Conservation (phyloP, 2,113 vertebrate genomes). For the rabbit (Oryctolagus cuniculus) region mOryCun1.1 NC_091445.1:84874001-84874500, state of each 20-base stretch:
- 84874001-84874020: neutral
- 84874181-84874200: neutral
- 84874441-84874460: too few species aligned
- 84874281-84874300: neutral
- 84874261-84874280: neutral
- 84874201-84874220: neutral
- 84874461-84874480: too few species aligned
- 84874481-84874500: too few species aligned
- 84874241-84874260: neutral
- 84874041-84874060: neutral
- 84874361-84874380: neutral
- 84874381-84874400: too few species aligned
- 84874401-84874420: too few species aligned
- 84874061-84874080: neutral
- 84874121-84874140: neutral
- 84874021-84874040: neutral
- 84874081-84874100: neutral
- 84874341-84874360: slow-evolving; percentile 4
- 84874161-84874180: neutral
- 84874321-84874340: neutral
- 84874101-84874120: neutral
- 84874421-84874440: too few species aligned
- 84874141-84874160: neutral
- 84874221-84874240: neutral
- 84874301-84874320: neutral